A percentile compares a stretch with the other conserved stretches of the same genome.
These are phyloP conservation scores for Acanthosepion esculentum DNA, from an alignment of 2,888 invertebrate genomes.

Conservation along the genomic window DNA sequence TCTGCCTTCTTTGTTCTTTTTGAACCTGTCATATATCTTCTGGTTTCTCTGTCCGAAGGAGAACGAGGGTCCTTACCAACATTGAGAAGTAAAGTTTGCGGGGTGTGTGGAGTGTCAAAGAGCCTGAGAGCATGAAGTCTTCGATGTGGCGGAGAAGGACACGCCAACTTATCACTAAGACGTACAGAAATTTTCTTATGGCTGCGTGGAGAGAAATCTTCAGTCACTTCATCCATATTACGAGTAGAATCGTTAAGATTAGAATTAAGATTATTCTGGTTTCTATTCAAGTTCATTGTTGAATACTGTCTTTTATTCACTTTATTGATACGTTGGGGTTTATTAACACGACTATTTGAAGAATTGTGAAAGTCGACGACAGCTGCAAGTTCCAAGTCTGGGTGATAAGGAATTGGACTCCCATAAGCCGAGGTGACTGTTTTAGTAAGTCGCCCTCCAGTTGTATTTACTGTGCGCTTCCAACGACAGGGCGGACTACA, in stretches of 20 bases:
- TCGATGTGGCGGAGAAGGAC: slow-evolving; percentile 77
- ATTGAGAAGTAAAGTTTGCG: slow-evolving; percentile 86
- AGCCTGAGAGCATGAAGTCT: slow-evolving; percentile 78
- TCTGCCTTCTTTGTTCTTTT: slow-evolving; percentile 47
- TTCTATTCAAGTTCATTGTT: neutral
- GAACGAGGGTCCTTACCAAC: slow-evolving; percentile 59
- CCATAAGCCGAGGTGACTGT: neutral
- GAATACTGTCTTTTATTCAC: neutral
- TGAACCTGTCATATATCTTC: slow-evolving; percentile 48
- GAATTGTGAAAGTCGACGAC: slow-evolving; percentile 2
- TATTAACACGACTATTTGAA: neutral
- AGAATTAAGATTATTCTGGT: neutral
- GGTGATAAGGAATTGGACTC: slow-evolving; percentile 25
- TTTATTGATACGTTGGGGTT: neutral
- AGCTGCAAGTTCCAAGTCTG: neutral
- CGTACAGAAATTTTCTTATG: neutral
- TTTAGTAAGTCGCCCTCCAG: neutral
- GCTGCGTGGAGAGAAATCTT: neutral
- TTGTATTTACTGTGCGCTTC: neutral
- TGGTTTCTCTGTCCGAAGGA: slow-evolving; percentile 54
- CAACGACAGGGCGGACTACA: neutral
- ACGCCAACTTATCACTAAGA: neutral
- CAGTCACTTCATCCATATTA: neutral
- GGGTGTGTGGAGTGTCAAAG: slow-evolving; percentile 89
- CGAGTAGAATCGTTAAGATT: neutral